Percentiles rank a stretch among this genome's conserved stretches.
These are phyloP conservation scores for Benitochromis conjunctus DNA, from an alignment of 2,113 vertebrate genomes.

Conservation along the genomic window DNA sequence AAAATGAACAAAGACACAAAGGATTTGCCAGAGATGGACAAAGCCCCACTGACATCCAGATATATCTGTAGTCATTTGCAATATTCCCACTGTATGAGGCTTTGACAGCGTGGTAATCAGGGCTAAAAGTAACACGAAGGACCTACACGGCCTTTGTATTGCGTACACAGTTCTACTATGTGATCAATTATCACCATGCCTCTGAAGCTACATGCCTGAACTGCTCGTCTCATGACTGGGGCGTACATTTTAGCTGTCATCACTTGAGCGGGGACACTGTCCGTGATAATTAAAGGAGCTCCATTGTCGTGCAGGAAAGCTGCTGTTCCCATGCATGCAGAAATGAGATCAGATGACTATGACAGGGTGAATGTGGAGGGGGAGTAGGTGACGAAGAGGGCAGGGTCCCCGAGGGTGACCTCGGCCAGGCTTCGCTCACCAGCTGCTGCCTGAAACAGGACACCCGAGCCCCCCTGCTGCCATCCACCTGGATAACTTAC, in stretches of 20 bases:
- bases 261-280: slow-evolving; percentile 40
- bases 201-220: slow-evolving; percentile 19
- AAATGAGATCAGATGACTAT: slow-evolving; percentile 61
- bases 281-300: slow-evolving; percentile 72
- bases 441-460: slow-evolving; percentile 74
- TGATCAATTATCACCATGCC: slow-evolving; percentile 56
- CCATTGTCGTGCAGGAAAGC: slow-evolving; percentile 47
- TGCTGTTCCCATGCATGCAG: slow-evolving; percentile 29
- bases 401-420: slow-evolving; percentile 53
- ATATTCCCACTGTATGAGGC: background rate
- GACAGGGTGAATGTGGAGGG: slow-evolving; percentile 34
- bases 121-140: slow-evolving; percentile 34
- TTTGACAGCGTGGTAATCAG: background rate
- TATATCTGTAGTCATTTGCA: background rate
- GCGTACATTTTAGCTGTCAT: slow-evolving; percentile 37
- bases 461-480: slow-evolving; percentile 38
- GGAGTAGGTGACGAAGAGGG: slow-evolving; percentile 10
- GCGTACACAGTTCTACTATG: slow-evolving; percentile 17
- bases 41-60: background rate
- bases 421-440: slow-evolving; percentile 57
- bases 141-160: slow-evolving; percentile 36
- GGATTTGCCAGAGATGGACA: background rate
- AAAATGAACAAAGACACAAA: background rate
- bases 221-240: slow-evolving; percentile 19
- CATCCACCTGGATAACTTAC: slow-evolving; percentile 67